Conservation (phyloP, 1,140 invertebrate genomes). For the Drosophila simulans region DNA sequence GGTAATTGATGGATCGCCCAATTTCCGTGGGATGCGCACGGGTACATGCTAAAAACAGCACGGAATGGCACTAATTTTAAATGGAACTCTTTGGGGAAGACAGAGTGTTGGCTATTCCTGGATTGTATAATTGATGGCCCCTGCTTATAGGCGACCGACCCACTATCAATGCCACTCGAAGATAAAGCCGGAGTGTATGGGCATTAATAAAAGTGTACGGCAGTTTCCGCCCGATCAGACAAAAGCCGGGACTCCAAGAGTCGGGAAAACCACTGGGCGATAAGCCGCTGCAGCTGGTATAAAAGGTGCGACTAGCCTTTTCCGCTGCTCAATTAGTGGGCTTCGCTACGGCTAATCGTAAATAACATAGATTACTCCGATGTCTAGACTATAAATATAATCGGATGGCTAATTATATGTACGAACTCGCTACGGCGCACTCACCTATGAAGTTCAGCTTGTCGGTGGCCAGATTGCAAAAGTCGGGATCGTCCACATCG, state of each 20-base stretch:
- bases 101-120: constrained; percentile 28
- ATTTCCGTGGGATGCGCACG: neutral
- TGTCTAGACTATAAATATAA: constrained; percentile 51
- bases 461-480: constrained; percentile 63
- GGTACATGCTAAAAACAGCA: constrained; percentile 38
- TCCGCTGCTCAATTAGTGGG: constrained; percentile 9
- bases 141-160: constrained; percentile 12
- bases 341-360: constrained; percentile 26
- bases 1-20: constrained; percentile 48
- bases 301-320: constrained; percentile 40
- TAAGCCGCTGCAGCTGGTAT: constrained; percentile 46
- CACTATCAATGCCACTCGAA: constrained; percentile 42
- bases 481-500: constrained; percentile 84
- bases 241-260: constrained; percentile 22
- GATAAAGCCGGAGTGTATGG: constrained; percentile 64
- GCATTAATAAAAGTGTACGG: constrained; percentile 70
- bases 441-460: constrained; percentile 72
- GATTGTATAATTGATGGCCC: constrained; percentile 61
- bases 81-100: constrained; percentile 10
- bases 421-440: constrained; percentile 7
- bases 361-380: constrained; percentile 49
- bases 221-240: constrained; percentile 62
- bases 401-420: constrained; percentile 30
- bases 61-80: constrained; percentile 25
- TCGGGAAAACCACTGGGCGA: constrained; percentile 49